These are phyloP conservation scores for Ptychodera flava DNA, from an alignment of 35 echinoderm and acorn worm genomes.

Conservation along the genomic window DNA sequence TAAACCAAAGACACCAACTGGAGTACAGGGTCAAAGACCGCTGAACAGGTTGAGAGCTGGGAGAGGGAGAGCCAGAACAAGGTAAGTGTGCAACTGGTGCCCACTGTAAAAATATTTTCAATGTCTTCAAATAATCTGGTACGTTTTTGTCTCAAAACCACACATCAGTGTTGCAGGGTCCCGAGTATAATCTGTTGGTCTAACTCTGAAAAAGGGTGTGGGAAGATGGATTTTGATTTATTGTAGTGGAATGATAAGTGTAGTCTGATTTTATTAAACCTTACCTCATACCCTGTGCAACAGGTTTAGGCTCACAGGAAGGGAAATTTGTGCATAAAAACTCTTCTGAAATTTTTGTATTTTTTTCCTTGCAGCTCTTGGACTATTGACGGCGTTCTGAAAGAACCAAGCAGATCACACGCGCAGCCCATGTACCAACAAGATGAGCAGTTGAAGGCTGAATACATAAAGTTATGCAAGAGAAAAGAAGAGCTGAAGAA, in stretches of 20 bases:
- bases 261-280: too few species aligned
- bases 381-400: slow-evolving; percentile 65
- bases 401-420: neutral
- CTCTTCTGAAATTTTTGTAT: neutral
- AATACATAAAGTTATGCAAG: neutral
- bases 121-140: too few species aligned
- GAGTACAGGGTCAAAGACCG: slow-evolving; percentile 23
- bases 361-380: slow-evolving; percentile 60
- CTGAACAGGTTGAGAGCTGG: slow-evolving; percentile 59
- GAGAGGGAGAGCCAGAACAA: slow-evolving; percentile 52
- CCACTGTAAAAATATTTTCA: too few species aligned
- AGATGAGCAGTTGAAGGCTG: neutral
- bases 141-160: too few species aligned
- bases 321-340: neutral
- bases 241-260: too few species aligned
- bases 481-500: neutral
- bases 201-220: neutral
- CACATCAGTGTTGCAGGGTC: neutral
- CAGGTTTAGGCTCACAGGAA: neutral
- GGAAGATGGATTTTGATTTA: neutral
- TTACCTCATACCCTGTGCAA: too few species aligned
- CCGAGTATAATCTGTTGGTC: neutral
- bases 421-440: neutral
- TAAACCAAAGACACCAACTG: slow-evolving; percentile 17
- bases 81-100: too few species aligned